Percentiles rank a stretch among this genome's conserved stretches.
phyloP scores from a whole-genome alignment of 2,113 vertebrate genomes.

The Myodes glareolus region DNA sequence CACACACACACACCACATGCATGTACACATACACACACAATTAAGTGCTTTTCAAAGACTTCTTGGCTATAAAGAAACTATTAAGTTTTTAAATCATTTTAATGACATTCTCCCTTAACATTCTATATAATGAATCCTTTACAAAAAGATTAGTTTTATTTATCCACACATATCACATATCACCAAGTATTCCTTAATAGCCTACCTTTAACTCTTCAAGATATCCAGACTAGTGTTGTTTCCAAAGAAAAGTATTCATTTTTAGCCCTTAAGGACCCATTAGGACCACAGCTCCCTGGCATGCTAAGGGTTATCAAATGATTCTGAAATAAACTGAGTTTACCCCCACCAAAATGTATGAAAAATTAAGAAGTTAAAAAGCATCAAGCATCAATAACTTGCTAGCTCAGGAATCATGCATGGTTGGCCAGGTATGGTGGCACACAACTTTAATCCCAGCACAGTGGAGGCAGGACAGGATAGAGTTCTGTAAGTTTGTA shows the following conservation, averaged over 20 bases:
- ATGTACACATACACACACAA: neutral
- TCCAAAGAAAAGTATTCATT: neutral
- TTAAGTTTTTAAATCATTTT: neutral
- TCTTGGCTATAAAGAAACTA: neutral
- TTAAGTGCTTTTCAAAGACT: neutral
- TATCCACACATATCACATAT: conserved; percentile 11
- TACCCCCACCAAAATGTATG: neutral
- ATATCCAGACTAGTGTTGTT: neutral
- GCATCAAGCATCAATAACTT: neutral
- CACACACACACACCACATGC: too few relatives aligned
- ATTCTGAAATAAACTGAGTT: neutral
- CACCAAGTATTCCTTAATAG: conserved; percentile 38
- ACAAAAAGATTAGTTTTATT: neutral
- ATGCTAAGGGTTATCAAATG: neutral
- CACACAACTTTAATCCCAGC: neutral
- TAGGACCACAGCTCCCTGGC: neutral
- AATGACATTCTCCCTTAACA: neutral
- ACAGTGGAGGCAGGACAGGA: neutral
- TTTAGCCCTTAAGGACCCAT: neutral
- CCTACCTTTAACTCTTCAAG: conserved; percentile 1
- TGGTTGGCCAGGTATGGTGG: neutral
- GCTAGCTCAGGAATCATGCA: neutral
- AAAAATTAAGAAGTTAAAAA: neutral
- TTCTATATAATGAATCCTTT: neutral
- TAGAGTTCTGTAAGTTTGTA: neutral